Percentiles rank a stretch among this genome's conserved stretches.
Evolutionary conservation across 2,888 invertebrate species (phyloP).

Genomic region (Cosmopolites sordidus): DNA sequence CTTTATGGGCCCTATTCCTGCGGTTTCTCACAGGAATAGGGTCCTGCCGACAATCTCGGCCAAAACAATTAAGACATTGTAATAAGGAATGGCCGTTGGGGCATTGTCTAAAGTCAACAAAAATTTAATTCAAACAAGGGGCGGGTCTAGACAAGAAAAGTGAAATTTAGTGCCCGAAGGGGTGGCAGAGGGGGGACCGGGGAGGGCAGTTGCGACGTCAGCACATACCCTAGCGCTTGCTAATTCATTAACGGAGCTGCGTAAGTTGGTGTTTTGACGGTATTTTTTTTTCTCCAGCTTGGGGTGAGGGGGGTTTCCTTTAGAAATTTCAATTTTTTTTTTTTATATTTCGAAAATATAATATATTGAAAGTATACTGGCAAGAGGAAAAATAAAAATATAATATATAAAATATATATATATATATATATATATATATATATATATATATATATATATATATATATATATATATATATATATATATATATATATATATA

Average conservation of each 20-base stretch:
- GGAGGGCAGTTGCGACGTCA: too few species aligned
- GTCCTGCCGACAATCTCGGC: conserved; percentile 28
- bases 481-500: conserved; percentile 3
- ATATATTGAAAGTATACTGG: too few species aligned
- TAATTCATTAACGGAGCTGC: not conserved
- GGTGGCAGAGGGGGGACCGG: too few species aligned
- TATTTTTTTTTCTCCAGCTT: too few species aligned
- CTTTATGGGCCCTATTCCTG: conserved; percentile 25
- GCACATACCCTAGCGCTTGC: too few species aligned
- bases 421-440: conserved; percentile 1
- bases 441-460: conserved; percentile 1
- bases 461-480: conserved; percentile 4
- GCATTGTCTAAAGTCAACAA: conserved; percentile 29
- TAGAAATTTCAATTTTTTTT: too few species aligned
- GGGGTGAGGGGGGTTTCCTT: too few species aligned
- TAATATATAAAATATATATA: too few species aligned
- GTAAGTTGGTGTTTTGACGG: not conserved
- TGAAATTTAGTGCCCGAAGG: conserved; percentile 23
- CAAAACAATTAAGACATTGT: conserved; percentile 31
- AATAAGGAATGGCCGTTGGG: conserved; percentile 29
- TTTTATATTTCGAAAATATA: too few species aligned
- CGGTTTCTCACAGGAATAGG: conserved; percentile 22
- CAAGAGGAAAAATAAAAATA: too few species aligned
- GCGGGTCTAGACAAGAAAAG: conserved; percentile 28
- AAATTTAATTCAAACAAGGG: conserved; percentile 26